Evolutionary conservation across 2,113 vertebrate genomes (phyloP).

Genomic region (Centropristis striata): DNA sequence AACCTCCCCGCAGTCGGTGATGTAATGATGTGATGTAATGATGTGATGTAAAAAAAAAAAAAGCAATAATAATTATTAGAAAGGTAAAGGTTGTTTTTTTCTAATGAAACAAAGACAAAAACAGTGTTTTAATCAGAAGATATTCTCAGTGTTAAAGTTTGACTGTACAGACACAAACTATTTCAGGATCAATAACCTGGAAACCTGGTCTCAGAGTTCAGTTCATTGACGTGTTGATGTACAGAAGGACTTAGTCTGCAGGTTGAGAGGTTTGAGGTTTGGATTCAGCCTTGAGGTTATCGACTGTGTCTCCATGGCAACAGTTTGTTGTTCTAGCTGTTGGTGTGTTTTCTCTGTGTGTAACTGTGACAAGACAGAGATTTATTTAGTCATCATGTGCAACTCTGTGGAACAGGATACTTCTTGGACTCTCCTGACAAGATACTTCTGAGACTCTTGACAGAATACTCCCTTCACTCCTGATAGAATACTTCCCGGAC

Average conservation of each 20-base stretch:
- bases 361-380: too few relatives aligned
- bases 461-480: neutral
- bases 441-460: neutral
- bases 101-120: too few relatives aligned
- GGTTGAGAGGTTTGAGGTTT: neutral
- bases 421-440: neutral
- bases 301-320: constrained; percentile 21
- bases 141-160: neutral
- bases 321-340: neutral
- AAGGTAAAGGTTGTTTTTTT: neutral
- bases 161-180: neutral
- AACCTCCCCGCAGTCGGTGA: neutral
- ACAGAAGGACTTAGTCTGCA: neutral
- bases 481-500: neutral
- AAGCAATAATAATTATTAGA: neutral
- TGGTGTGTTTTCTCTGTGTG: neutral
- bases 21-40: neutral
- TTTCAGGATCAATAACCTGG: neutral
- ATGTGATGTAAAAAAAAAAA: neutral
- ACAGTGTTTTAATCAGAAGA: neutral
- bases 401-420: neutral
- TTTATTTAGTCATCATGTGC: neutral
- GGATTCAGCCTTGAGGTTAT: constrained; percentile 10
- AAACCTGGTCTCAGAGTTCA: neutral
- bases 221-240: neutral